phyloP scores from a whole-genome alignment of 2,888 invertebrate genomes.

The Bellardia pandia region DNA sequence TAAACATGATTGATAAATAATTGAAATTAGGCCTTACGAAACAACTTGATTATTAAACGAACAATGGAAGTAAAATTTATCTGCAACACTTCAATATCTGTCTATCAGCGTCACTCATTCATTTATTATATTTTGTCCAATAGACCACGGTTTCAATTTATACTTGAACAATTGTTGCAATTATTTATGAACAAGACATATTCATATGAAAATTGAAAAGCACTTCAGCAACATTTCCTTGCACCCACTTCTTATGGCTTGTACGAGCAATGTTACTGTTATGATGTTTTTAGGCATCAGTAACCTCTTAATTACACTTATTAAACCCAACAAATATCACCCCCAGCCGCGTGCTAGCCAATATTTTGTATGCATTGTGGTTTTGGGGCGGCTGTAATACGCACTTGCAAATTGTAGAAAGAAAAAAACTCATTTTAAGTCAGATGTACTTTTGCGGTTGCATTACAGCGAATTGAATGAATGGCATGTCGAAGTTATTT shows the following conservation, averaged over 20 bases:
- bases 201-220: slow-evolving; percentile 6
- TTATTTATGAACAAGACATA: slow-evolving; percentile 1
- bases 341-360: background rate
- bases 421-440: background rate
- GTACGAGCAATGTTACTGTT: background rate
- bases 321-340: background rate
- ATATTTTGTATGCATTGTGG: slow-evolving; percentile 17
- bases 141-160: background rate
- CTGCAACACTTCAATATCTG: background rate
- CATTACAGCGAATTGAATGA: background rate
- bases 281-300: background rate
- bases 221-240: background rate
- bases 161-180: slow-evolving; percentile 10
- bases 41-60: slow-evolving; percentile 15
- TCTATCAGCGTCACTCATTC: background rate
- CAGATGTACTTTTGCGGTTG: slow-evolving; percentile 19
- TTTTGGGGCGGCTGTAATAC: background rate
- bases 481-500: too few species aligned
- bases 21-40: slow-evolving; percentile 67
- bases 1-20: slow-evolving; percentile 67
- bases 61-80: background rate
- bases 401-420: background rate
- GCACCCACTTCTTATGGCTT: background rate
- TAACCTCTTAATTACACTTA: background rate
- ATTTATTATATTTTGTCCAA: background rate